These are phyloP conservation scores for Canis aureus DNA, from an alignment of 2,113 vertebrate species.

Conservation along the genomic window DNA sequence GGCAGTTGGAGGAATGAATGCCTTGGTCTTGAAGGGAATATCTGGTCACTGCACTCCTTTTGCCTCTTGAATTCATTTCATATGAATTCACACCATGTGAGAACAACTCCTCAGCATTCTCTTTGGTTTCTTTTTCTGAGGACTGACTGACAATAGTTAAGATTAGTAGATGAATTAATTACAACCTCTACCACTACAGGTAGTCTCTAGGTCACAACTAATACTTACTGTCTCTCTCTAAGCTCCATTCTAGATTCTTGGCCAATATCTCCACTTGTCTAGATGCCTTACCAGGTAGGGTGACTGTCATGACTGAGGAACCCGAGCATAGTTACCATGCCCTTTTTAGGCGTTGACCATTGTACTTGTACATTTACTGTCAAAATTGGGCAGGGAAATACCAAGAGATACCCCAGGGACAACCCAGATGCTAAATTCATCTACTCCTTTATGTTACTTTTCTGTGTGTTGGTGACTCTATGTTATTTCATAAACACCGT, in stretches of 20 bases:
- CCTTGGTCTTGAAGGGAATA: not conserved
- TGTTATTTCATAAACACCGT: constrained; percentile 30
- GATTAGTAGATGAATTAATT: not conserved
- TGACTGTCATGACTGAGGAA: not conserved
- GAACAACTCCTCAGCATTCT: constrained; percentile 31
- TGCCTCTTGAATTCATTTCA: constrained; percentile 34
- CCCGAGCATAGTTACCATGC: not conserved
- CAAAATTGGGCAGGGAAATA: not conserved
- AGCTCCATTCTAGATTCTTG: constrained; percentile 43
- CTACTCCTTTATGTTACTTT: not conserved
- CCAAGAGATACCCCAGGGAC: not conserved
- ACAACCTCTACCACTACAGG: not conserved
- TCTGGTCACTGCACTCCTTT: constrained; percentile 1
- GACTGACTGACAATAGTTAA: constrained; percentile 12
- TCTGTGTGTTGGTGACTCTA: constrained; percentile 42
- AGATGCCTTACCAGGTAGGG: not conserved
- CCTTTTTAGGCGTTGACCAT: not conserved
- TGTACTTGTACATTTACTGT: constrained; percentile 2
- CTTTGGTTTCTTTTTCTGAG: constrained; percentile 33
- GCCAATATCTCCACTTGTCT: constrained; percentile 12
- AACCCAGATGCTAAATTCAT: constrained; percentile 25
- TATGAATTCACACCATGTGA: not conserved
- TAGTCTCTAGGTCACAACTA: not conserved
- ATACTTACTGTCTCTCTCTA: not conserved
- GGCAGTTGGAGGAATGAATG: not conserved